Evolutionary conservation across 1,140 invertebrate species (phyloP).

Genomic region (Diabrotica virgifera): DNA sequence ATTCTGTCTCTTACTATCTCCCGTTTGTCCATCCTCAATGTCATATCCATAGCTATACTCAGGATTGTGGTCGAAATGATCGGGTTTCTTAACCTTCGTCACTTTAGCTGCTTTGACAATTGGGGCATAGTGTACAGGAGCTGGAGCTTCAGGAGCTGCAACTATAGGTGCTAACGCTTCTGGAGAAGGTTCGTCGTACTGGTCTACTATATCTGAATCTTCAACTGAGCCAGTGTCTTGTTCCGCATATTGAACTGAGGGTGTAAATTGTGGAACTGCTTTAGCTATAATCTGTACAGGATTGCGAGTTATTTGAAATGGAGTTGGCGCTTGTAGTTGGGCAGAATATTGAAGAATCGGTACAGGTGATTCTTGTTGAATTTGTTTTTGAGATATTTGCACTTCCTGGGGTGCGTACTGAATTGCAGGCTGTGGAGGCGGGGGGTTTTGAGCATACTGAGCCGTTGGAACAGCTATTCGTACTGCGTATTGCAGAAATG

Average conservation of each 20-base stretch:
- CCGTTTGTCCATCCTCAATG: slow-evolving; percentile 49
- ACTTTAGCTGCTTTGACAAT: slow-evolving; percentile 21
- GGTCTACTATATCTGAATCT: slow-evolving; percentile 18
- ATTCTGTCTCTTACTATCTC: slow-evolving; percentile 50
- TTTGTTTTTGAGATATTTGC: no score
- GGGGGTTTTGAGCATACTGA: slow-evolving; percentile 24
- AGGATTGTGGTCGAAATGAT: slow-evolving; percentile 51
- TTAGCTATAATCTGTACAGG: no score
- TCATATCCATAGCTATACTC: slow-evolving; percentile 54
- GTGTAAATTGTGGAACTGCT: no score
- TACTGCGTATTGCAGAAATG: neutral
- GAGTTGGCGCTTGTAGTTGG: no score
- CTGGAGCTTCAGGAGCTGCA: slow-evolving; percentile 4
- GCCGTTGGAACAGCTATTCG: neutral
- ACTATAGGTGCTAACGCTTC: neutral
- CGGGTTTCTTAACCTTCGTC: neutral
- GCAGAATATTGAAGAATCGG: no score
- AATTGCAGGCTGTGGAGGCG: neutral
- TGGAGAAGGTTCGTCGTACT: slow-evolving; percentile 17
- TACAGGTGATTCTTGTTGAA: no score
- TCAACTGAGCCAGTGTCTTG: slow-evolving; percentile 25
- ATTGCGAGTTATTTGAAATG: no score
- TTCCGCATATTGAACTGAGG: no score
- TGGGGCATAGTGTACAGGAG: slow-evolving; percentile 19
- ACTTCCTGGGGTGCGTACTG: no score